Percentiles rank a stretch among this genome's conserved stretches.
Conservation (phyloP, 1,140 invertebrate genomes). For the Bemisia tabaci region DNA sequence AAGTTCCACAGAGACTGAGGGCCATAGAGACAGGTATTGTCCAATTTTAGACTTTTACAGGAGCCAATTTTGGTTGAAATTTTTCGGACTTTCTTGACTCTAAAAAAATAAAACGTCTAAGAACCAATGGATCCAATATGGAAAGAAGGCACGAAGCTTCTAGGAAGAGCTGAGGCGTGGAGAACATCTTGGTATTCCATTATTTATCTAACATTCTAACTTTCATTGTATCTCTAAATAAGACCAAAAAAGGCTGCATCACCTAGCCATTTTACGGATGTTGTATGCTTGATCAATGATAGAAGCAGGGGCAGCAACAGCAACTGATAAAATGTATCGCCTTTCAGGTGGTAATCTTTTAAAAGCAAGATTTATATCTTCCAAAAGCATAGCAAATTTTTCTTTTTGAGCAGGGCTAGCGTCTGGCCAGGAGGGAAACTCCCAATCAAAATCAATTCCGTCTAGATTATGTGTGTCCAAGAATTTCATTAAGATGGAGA, state of each 20-base stretch:
- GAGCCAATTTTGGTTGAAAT: slow-evolving; percentile 8
- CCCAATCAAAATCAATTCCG: slow-evolving; percentile 78
- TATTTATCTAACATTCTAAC: no score
- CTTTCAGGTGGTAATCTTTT: not conserved
- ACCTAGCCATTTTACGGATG: slow-evolving; percentile 57
- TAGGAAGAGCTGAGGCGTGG: no score
- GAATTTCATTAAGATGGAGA: slow-evolving; percentile 44
- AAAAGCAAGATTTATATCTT: slow-evolving; percentile 37
- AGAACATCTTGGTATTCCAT: no score
- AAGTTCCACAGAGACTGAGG: no score
- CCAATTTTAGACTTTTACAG: no score
- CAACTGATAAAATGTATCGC: slow-evolving; percentile 48
- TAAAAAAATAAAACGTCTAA: not conserved
- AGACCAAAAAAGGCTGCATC: no score
- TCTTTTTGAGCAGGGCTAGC: slow-evolving; percentile 34
- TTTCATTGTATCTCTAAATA: no score
- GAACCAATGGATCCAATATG: no score
- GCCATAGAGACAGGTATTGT: no score
- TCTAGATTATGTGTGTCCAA: slow-evolving; percentile 51
- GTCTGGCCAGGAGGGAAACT: slow-evolving; percentile 54
- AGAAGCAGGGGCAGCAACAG: slow-evolving; percentile 55
- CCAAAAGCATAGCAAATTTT: slow-evolving; percentile 54
- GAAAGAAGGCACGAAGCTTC: no score
- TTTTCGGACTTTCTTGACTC: not conserved
- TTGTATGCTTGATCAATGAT: slow-evolving; percentile 63